Percentiles rank a stretch among this genome's conserved stretches.
Evolutionary conservation across 92 coral and sea anemone species (phyloP).

Genomic region (Hydrozoanthus gracilis): DNA sequence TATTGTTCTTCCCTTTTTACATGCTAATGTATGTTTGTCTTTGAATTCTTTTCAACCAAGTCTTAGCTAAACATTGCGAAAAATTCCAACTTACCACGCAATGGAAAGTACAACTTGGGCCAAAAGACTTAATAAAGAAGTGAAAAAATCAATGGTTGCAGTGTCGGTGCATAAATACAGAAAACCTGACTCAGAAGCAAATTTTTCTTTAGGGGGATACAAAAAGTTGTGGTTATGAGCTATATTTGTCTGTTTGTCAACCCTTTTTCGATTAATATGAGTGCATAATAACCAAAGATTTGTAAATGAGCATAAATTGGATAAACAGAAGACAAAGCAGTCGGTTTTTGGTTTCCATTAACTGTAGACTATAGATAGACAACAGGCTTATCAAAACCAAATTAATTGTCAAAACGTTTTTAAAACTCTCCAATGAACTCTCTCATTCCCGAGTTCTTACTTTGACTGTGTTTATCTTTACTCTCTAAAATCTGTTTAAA

Average conservation of each 20-base stretch:
- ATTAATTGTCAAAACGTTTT: neutral
- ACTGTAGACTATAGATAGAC: neutral
- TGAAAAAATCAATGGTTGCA: neutral
- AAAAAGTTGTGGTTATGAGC: conserved; percentile 1
- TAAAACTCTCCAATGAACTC: neutral
- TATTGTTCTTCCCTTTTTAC: conserved; percentile 24
- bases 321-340: neutral
- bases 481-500: too few species aligned
- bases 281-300: neutral
- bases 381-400: neutral
- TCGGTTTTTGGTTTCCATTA: neutral
- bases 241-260: neutral
- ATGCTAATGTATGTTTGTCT: conserved; percentile 12
- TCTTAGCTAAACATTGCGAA: conserved; percentile 4
- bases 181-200: too few species aligned
- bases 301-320: neutral
- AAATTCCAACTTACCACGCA: neutral
- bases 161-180: neutral
- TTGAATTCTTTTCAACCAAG: neutral
- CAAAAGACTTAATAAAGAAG: neutral
- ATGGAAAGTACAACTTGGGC: neutral
- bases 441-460: too few species aligned
- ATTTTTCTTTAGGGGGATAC: neutral
- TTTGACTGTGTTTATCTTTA: too few species aligned
- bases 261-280: neutral